Base-by-base conservation (phyloP, 2,113 vertebrate species). In the Harpagus bidentatus region DNA sequence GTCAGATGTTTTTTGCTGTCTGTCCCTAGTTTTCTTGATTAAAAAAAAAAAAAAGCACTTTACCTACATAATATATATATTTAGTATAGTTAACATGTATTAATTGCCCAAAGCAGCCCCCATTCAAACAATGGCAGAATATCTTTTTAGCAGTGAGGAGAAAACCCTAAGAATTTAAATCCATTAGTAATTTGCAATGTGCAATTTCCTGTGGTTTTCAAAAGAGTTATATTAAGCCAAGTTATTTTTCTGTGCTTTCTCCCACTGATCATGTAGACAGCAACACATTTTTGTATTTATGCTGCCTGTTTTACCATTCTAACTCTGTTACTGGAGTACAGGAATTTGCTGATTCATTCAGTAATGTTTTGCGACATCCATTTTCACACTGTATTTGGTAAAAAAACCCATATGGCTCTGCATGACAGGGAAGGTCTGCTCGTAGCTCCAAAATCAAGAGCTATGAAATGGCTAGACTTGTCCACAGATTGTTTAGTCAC, bases 341-440 rank as follows among this genome's bases (percentile, higher is more conserved):
- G 50, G 63, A 90, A 86, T 88, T 73, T 86, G 92, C 76, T 72
- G 76, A 88, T 83, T 95, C 55, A 86, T 94, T 95, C 40, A 82
- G 29, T 59, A 58, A 88, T 78, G n/a, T 81, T 94, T 95, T 84
- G 71, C 0, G 0, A 65, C 90, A 90, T 90, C 47, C 47, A 34
- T 95, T 95, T 92, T 86, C 90, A 71, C 29, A 61, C 29, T 55
- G 55, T 18, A 59, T 80, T 95, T 84, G 14, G 55, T 78, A 71
- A 88, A 83, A 82, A 82, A 73, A 22, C 2, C 25, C 61, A 63
- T 59, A 58, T 80, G 70, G 71, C 71, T 95, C 67, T 80, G 61
- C 66, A 38, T 67, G 47, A 67, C 59, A 74, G 69, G 32, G 61
- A 59, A 81, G 45, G 59, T 89, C n/a, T 74, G 47, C 89, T 95